Evolutionary conservation across 2,113 vertebrate genomes (phyloP).

Genomic region (Tetrao urogallus): DNA sequence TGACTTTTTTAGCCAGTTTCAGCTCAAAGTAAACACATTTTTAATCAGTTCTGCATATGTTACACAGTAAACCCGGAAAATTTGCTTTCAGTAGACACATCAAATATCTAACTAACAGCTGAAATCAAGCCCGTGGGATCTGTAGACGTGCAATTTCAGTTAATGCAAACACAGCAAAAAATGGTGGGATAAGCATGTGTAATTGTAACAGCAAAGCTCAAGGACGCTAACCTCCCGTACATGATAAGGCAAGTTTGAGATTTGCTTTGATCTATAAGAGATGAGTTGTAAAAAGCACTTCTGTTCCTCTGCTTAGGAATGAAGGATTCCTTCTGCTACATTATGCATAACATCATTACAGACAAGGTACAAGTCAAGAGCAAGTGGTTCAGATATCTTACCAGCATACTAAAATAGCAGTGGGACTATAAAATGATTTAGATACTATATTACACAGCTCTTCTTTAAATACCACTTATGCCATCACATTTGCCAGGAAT

Average conservation of each 20-base stretch:
- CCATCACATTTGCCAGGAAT: constrained; percentile 36
- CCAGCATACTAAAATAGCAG: constrained; percentile 69
- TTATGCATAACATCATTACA: constrained; percentile 79
- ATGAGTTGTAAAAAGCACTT: constrained; percentile 58
- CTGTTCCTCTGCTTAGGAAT: constrained; percentile 58
- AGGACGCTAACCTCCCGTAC: constrained; percentile 6
- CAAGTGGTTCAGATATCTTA: constrained; percentile 64
- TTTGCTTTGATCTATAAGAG: constrained; percentile 75
- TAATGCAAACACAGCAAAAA: neutral
- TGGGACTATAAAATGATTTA: constrained; percentile 69
- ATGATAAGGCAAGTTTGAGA: constrained; percentile 51
- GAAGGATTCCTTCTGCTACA: constrained; percentile 77
- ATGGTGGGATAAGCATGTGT: constrained; percentile 4
- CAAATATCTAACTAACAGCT: neutral
- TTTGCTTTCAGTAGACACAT: neutral
- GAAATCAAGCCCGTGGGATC: neutral
- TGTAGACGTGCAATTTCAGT: neutral
- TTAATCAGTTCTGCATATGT: neutral
- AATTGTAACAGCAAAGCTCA: constrained; percentile 43
- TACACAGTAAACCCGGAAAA: neutral
- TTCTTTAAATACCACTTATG: constrained; percentile 67
- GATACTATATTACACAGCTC: constrained; percentile 50
- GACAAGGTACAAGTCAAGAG: constrained; percentile 70
- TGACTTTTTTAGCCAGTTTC: neutral
- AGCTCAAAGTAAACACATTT: neutral